Evolutionary conservation across 2,113 vertebrate species (phyloP).

Genomic region (Phyllostomus discolor): DNA sequence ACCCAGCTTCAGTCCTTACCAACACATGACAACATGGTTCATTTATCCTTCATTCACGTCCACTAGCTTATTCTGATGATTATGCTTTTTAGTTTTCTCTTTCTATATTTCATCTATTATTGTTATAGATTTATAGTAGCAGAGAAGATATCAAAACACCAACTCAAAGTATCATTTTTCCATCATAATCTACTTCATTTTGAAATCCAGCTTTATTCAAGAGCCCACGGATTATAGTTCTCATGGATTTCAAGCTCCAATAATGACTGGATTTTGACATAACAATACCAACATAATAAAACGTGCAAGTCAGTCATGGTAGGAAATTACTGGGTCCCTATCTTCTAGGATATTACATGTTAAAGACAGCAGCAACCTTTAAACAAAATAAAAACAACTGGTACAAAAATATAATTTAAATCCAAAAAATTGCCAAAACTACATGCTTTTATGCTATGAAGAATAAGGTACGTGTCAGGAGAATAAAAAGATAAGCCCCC

Average conservation of each 20-base stretch:
- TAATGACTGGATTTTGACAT: constrained; percentile 2
- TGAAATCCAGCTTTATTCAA: constrained; percentile 16
- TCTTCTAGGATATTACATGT: not conserved
- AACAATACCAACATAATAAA: not conserved
- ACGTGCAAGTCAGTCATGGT: not conserved
- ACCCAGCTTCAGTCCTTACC: not conserved
- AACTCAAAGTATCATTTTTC: not conserved
- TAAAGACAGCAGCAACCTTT: not conserved
- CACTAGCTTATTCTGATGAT: not conserved
- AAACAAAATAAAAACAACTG: not conserved
- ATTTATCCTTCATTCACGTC: not conserved
- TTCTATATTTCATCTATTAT: not conserved
- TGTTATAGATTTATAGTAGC: not conserved
- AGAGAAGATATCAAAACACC: not conserved
- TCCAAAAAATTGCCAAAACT: not conserved
- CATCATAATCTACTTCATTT: constrained; percentile 5
- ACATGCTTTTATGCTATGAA: not conserved
- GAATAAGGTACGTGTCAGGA: not conserved
- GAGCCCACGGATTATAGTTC: not conserved
- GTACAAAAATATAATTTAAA: not conserved
- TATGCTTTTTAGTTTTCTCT: not conserved
- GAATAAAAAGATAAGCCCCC: not conserved
- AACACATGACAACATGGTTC: not conserved
- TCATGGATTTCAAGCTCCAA: constrained; percentile 19
- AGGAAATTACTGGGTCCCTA: not conserved